A percentile compares a stretch with the other conserved stretches of the same genome.
Evolutionary conservation across 2,113 vertebrate genomes (phyloP).

Genomic region (Tragelaphus scriptus): DNA sequence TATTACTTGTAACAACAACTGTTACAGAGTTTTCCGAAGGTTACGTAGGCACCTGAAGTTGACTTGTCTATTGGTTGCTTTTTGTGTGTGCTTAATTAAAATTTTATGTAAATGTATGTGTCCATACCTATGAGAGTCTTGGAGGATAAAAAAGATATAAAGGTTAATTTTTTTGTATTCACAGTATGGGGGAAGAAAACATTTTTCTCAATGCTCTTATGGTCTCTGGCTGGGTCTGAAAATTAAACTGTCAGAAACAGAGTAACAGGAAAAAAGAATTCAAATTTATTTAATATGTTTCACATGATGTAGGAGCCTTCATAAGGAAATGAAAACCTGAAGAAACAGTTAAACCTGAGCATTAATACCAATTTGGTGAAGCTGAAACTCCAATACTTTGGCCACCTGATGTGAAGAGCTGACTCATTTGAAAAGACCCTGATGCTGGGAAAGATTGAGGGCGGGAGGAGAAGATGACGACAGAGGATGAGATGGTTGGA

Average conservation of each 20-base stretch:
- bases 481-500: not conserved
- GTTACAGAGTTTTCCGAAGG: not conserved
- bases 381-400: not conserved
- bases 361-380: not conserved
- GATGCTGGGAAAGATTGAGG: not conserved
- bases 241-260: not conserved
- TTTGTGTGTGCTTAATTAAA: not conserved
- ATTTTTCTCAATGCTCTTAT: not conserved
- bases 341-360: not conserved
- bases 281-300: not conserved
- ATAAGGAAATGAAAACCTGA: not conserved
- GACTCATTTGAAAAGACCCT: not conserved
- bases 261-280: not conserved
- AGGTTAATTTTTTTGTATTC: not conserved
- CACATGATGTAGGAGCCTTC: not conserved
- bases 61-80: not conserved
- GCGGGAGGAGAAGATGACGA: rapidly evolving
- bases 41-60: not conserved
- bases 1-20: not conserved
- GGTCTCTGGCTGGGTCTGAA: not conserved
- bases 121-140: not conserved
- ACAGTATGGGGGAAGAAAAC: not conserved
- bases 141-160: not conserved
- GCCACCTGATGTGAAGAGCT: not conserved
- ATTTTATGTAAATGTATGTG: not conserved